Conservation (phyloP, 2,888 invertebrate species). For the Cenopis cana region DNA sequence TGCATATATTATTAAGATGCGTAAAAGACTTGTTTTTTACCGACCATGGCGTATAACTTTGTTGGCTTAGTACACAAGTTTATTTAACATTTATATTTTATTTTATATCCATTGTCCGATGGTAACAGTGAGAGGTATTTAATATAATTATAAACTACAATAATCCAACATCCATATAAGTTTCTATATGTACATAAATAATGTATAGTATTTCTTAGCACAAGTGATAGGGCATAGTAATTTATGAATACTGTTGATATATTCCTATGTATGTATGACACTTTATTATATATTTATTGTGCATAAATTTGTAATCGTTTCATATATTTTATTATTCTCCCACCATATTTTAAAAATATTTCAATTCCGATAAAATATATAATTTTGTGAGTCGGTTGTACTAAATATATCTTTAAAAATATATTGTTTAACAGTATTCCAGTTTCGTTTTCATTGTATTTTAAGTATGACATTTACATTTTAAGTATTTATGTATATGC, state of each 20-base stretch:
- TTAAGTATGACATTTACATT: conserved; percentile 19
- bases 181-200: conserved; percentile 51
- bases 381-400: conserved; percentile 49
- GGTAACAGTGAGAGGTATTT: conserved; percentile 75
- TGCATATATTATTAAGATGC: no score
- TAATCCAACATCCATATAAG: conserved; percentile 55
- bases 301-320: conserved; percentile 29
- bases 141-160: conserved; percentile 55
- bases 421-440: conserved; percentile 13
- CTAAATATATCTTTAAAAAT: conserved; percentile 50
- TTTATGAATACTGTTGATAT: conserved; percentile 44
- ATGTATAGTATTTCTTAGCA: conserved; percentile 44
- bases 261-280: no score
- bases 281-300: conserved; percentile 40
- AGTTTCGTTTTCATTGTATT: conserved; percentile 1
- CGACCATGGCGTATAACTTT: background rate
- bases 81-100: conserved; percentile 12
- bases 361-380: conserved; percentile 26
- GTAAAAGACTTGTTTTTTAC: background rate
- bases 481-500: background rate
- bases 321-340: conserved; percentile 4
- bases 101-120: conserved; percentile 45
- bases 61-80: background rate
- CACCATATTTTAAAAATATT: conserved; percentile 27
- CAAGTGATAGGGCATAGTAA: conserved; percentile 25